phyloP scores from a whole-genome alignment of 2,113 vertebrate genomes.

The Bostrychus sinensis region DNA sequence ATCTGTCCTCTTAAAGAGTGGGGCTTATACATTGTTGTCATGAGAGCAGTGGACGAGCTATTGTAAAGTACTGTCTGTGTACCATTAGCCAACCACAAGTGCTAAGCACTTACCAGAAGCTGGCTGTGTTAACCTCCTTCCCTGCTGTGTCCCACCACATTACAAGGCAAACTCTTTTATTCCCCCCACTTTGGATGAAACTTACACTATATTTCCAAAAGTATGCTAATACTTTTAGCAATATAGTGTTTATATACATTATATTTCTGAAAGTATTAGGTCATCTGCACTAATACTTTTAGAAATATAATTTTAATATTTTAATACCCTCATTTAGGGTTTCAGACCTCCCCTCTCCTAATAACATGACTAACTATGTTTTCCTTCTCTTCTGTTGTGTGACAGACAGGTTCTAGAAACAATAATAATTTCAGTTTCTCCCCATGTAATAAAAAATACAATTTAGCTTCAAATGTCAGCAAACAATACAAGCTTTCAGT shows the following conservation, averaged over 20 bases:
- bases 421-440: slow-evolving; percentile 28
- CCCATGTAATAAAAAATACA: slow-evolving; percentile 33
- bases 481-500: slow-evolving; percentile 34
- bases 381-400: slow-evolving; percentile 8
- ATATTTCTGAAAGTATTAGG: no score
- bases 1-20: slow-evolving; percentile 22
- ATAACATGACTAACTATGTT: neutral
- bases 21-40: slow-evolving; percentile 48
- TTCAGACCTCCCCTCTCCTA: slow-evolving; percentile 1
- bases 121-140: slow-evolving; percentile 55
- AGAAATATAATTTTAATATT: no score
- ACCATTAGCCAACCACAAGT: slow-evolving; percentile 67
- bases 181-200: slow-evolving; percentile 28
- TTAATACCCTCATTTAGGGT: slow-evolving; percentile 27
- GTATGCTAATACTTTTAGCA: no score
- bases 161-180: slow-evolving; percentile 1
- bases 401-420: slow-evolving; percentile 19
- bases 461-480: slow-evolving; percentile 18
- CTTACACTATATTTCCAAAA: no score
- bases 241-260: no score
- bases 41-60: slow-evolving; percentile 37
- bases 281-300: no score
- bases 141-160: slow-evolving; percentile 7
- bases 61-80: slow-evolving; percentile 54
- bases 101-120: slow-evolving; percentile 70